Percentiles rank a stretch among this genome's conserved stretches.
Evolutionary conservation across 2,888 invertebrate genomes (phyloP).

Genomic region (Aspidiotus rigidus): DNA sequence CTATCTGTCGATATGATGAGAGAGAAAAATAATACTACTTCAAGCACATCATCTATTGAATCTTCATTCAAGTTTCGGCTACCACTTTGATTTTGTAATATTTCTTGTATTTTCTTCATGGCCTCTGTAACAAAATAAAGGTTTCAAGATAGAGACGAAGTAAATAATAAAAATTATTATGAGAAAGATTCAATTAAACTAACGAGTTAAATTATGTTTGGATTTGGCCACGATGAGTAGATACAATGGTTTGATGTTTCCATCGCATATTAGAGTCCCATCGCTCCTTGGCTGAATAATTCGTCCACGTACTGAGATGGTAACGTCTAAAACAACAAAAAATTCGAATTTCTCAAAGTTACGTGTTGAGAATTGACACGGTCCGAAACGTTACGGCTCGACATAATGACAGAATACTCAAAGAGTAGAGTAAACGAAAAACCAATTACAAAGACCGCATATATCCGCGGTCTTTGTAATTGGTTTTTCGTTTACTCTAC

Average conservation of each 20-base stretch:
- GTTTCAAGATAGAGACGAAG: constrained; percentile 26
- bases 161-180: constrained; percentile 23
- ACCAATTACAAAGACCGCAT: too few species aligned
- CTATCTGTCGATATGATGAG: background rate
- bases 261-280: constrained; percentile 21
- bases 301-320: constrained; percentile 48
- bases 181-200: constrained; percentile 35
- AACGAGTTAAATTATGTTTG: constrained; percentile 41
- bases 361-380: too few species aligned
- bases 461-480: too few species aligned
- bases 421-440: too few species aligned
- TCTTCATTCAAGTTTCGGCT: constrained; percentile 27
- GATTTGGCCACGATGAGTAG: constrained; percentile 44
- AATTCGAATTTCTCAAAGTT: too few species aligned
- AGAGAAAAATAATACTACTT: constrained; percentile 35
- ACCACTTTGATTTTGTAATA: constrained; percentile 36
- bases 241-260: constrained; percentile 44
- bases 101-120: constrained; percentile 40
- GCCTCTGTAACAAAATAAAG: constrained; percentile 39
- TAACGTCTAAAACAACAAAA: constrained; percentile 8
- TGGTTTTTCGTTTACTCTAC: too few species aligned
- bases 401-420: too few species aligned
- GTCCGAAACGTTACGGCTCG: too few species aligned
- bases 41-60: background rate
- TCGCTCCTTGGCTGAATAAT: constrained; percentile 45